These are phyloP conservation scores for Chrysolina americana DNA, from an alignment of 2,888 invertebrate species.

Conservation along the genomic window DNA sequence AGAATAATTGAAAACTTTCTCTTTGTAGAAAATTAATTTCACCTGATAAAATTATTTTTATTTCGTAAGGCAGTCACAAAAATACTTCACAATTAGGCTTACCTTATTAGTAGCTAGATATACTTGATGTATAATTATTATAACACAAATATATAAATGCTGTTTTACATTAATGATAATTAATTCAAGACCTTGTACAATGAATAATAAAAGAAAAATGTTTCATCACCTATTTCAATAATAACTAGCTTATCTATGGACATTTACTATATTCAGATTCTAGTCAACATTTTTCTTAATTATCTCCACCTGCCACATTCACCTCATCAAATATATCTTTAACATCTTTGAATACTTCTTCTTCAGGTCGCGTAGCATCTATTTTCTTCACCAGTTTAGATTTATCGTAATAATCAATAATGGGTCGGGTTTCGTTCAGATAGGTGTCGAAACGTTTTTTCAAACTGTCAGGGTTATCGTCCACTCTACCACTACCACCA, in stretches of 20 bases:
- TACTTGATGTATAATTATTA: background rate
- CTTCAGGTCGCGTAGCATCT: slow-evolving; percentile 78
- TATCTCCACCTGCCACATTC: slow-evolving; percentile 28
- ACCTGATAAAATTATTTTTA: background rate
- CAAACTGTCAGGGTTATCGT: slow-evolving; percentile 93
- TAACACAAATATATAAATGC: slow-evolving; percentile 1
- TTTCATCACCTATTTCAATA: slow-evolving; percentile 5
- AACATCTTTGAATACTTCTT: slow-evolving; percentile 74
- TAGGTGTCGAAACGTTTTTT: slow-evolving; percentile 91
- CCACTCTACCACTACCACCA: slow-evolving; percentile 91
- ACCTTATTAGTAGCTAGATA: background rate
- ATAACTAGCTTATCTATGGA: slow-evolving; percentile 9
- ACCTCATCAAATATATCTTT: slow-evolving; percentile 60
- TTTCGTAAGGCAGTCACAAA: background rate
- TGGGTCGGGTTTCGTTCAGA: slow-evolving; percentile 88
- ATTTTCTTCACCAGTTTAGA: slow-evolving; percentile 81
- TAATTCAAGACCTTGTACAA: background rate
- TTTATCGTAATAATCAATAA: slow-evolving; percentile 85
- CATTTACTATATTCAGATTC: background rate
- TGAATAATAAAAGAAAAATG: background rate
- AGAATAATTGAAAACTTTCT: background rate
- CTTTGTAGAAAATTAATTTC: background rate
- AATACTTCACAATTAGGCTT: background rate
- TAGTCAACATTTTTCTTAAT: slow-evolving; percentile 53
- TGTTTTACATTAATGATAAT: background rate